Conservation (phyloP, 2,888 invertebrate species). For the Pseudanteris insignis region DNA sequence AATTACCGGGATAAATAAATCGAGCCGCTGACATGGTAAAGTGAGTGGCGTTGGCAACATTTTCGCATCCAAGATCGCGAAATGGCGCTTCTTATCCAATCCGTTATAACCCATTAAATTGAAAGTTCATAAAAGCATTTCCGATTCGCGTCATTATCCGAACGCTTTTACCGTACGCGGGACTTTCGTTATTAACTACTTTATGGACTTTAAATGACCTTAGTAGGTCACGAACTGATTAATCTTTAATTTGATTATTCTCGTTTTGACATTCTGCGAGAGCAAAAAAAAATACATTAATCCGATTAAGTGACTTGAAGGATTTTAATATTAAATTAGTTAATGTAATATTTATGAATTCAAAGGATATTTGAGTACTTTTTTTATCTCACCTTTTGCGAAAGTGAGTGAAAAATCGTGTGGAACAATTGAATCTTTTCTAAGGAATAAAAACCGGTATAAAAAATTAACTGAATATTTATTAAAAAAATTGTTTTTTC, state of each 20-base stretch:
- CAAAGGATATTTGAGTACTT: no score
- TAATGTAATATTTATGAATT: no score
- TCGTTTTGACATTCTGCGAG: conserved; percentile 1
- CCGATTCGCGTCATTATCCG: conserved; percentile 6
- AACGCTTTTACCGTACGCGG: conserved; percentile 1
- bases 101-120: conserved; percentile 11
- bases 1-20: no score
- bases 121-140: conserved; percentile 22
- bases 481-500: no score
- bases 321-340: no score
- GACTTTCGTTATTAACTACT: conserved; percentile 6
- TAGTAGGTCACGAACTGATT: not conserved
- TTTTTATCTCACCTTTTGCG: no score
- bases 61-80: conserved; percentile 1
- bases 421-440: no score
- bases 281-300: not conserved
- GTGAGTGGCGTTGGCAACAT: conserved; percentile 4
- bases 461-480: no score
- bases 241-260: not conserved
- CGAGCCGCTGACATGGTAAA: conserved; percentile 17
- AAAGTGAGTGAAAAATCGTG: no score
- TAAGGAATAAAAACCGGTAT: no score
- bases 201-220: not conserved
- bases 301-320: no score
- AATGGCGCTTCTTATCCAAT: conserved; percentile 6